phyloP scores from a whole-genome alignment of 2,797 vertebrate species.

The Pseudotriccus pelzelni region DNA sequence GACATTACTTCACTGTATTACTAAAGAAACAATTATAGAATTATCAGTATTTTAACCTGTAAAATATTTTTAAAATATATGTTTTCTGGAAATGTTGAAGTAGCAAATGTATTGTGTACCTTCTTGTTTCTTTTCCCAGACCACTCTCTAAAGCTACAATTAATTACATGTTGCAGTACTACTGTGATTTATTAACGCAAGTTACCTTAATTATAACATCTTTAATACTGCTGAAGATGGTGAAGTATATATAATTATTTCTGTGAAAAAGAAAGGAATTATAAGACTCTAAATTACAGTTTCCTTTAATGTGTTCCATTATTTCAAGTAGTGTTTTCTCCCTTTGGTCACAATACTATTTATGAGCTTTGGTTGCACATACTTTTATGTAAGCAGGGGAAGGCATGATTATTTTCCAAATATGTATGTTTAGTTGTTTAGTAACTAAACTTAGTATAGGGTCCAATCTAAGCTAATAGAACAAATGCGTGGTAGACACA shows the following conservation, averaged over 20 bases:
- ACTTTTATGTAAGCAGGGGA: background rate
- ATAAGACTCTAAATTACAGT: constrained; percentile 68
- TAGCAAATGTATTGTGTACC: background rate
- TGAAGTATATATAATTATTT: constrained; percentile 66
- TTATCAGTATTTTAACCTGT: constrained; percentile 71
- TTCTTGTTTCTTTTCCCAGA: constrained; percentile 56
- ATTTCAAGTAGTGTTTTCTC: constrained; percentile 55
- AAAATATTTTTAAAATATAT: constrained; percentile 61
- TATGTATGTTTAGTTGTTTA: background rate
- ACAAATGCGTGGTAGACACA: background rate
- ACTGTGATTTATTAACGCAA: constrained; percentile 70
- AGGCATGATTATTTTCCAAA: background rate
- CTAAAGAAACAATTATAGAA: constrained; percentile 70
- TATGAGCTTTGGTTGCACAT: background rate
- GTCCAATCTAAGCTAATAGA: background rate
- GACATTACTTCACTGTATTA: constrained; percentile 64
- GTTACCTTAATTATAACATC: constrained; percentile 54
- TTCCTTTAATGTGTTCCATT: constrained; percentile 47
- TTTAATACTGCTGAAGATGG: constrained; percentile 65
- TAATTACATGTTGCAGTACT: constrained; percentile 62
- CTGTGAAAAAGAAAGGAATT: constrained; percentile 60
- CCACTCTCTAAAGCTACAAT: constrained; percentile 32
- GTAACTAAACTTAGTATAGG: background rate
- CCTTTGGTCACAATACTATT: constrained; percentile 8
- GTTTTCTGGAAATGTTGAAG: constrained; percentile 55